These are phyloP conservation scores for Thymelicus sylvestris DNA, from an alignment of 2,888 invertebrate species.

Conservation along the genomic window DNA sequence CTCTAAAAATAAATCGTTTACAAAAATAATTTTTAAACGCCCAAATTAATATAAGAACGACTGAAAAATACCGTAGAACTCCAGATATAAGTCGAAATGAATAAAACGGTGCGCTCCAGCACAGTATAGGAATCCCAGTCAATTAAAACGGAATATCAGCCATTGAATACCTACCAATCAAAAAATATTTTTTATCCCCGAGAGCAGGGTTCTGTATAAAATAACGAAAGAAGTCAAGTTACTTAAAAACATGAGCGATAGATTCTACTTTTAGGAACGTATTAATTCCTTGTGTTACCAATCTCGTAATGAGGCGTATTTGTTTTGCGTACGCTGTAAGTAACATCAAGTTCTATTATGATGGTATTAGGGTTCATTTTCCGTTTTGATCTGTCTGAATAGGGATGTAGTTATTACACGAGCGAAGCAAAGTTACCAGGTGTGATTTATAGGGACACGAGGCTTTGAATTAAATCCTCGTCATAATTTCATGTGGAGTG, in stretches of 20 bases:
- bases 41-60: too few species aligned
- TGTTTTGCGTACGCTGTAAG: conserved; percentile 40
- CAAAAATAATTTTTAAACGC: too few species aligned
- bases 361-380: conserved; percentile 43
- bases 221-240: conserved; percentile 10
- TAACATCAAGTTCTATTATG: conserved; percentile 36
- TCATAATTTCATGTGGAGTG: conserved; percentile 49
- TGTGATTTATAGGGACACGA: conserved; percentile 52
- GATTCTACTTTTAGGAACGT: conserved; percentile 44
- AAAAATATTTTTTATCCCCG: conserved; percentile 2
- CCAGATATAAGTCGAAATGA: conserved; percentile 1
- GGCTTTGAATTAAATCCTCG: conserved; percentile 51
- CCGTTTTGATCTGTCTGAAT: conserved; percentile 41
- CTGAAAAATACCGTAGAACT: background rate
- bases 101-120: background rate
- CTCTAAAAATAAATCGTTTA: too few species aligned
- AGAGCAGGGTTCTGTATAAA: conserved; percentile 29
- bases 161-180: background rate
- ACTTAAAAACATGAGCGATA: conserved; percentile 29
- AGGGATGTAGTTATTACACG: conserved; percentile 46
- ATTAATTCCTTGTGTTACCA: conserved; percentile 55
- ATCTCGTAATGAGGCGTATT: conserved; percentile 51
- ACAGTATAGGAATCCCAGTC: too few species aligned
- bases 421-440: conserved; percentile 47
- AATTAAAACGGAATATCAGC: background rate